phyloP scores from a whole-genome alignment of 2,888 invertebrate species.

The Diarsia mendica region DNA sequence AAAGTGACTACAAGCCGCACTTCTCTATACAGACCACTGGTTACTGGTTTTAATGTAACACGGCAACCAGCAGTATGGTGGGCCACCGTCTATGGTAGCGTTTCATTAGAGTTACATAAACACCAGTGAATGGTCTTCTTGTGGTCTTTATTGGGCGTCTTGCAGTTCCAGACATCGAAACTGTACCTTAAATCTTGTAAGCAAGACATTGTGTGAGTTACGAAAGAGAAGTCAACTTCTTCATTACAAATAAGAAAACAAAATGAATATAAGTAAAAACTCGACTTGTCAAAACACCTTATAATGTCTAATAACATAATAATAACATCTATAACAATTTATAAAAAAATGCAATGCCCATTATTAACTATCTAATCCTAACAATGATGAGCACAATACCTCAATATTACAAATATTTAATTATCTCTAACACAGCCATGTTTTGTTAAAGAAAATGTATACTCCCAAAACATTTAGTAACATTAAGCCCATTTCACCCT shows the following conservation, averaged over 20 bases:
- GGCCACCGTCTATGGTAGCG: not conserved
- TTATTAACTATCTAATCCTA: constrained; percentile 15
- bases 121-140: not conserved
- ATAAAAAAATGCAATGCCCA: constrained; percentile 3
- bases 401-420: constrained; percentile 58
- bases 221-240: not conserved
- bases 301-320: not conserved
- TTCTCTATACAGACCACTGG: not conserved
- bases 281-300: not conserved
- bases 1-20: not conserved
- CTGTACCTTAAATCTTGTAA: not conserved
- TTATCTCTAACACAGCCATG: constrained; percentile 81
- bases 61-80: not conserved
- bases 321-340: not conserved
- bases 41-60: not conserved
- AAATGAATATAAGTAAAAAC: not conserved
- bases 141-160: not conserved
- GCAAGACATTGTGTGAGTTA: not conserved
- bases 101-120: not conserved
- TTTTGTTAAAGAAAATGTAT: constrained; percentile 64
- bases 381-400: constrained; percentile 35
- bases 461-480: constrained; percentile 58
- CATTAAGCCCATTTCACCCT: constrained; percentile 26
- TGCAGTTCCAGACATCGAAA: not conserved
- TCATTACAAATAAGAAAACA: not conserved